A percentile compares a stretch with the other conserved stretches of the same genome.
These are phyloP conservation scores for Ceryle rudis DNA, from an alignment of 2,797 vertebrate genomes.

Conservation along the genomic window DNA sequence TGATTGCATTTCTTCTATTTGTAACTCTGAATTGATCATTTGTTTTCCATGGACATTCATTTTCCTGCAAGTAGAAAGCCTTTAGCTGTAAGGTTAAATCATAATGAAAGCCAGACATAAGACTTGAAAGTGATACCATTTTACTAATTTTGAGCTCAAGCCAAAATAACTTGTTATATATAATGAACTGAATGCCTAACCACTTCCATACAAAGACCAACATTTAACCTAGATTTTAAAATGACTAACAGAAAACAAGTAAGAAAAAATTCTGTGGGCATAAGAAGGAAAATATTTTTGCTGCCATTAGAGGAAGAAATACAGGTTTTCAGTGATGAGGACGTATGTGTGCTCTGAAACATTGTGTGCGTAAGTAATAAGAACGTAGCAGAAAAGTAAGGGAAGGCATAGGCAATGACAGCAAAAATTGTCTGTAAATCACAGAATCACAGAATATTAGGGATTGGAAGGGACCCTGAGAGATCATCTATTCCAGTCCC, in stretches of 20 bases:
- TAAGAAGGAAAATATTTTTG: not conserved
- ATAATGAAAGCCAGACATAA: not conserved
- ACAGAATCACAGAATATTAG: too few relatives aligned
- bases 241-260: not conserved
- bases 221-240: not conserved
- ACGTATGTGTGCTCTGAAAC: not conserved
- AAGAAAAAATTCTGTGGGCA: not conserved
- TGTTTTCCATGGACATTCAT: not conserved
- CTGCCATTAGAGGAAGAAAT: not conserved
- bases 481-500: too few relatives aligned
- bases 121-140: not conserved
- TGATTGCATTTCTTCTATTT: conserved; percentile 13
- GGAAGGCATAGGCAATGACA: not conserved
- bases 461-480: too few relatives aligned
- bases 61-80: not conserved
- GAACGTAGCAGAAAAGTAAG: not conserved
- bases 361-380: not conserved
- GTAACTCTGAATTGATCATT: not conserved
- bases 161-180: not conserved
- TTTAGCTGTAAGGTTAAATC: conserved; percentile 28
- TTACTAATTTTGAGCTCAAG: conserved; percentile 31
- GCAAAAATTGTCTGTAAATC: not conserved
- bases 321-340: not conserved
- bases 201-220: not conserved
- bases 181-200: not conserved